These are phyloP conservation scores for Chamaea fasciata DNA, from an alignment of 2,113 vertebrate species.

Conservation along the genomic window DNA sequence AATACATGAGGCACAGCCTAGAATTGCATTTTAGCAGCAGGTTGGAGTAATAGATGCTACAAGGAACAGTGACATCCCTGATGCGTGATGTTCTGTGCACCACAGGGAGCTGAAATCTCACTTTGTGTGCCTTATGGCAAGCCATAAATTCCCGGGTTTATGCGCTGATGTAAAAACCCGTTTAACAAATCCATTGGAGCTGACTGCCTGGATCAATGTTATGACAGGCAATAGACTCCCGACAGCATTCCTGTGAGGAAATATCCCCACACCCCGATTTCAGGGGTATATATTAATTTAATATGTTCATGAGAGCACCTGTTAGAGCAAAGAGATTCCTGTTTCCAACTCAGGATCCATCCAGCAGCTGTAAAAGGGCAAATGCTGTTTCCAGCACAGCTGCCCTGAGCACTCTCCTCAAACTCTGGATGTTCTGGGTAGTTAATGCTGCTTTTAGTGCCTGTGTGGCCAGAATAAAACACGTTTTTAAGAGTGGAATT, in stretches of 20 bases:
- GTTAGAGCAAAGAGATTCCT: not conserved
- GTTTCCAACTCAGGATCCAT: not conserved
- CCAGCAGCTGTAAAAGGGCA: not conserved
- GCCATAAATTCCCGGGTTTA: constrained; percentile 56
- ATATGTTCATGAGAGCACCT: not conserved
- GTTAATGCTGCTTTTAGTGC: not conserved
- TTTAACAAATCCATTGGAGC: constrained; percentile 55
- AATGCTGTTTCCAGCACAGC: not conserved
- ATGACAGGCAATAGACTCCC: constrained; percentile 37
- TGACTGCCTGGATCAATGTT: constrained; percentile 52
- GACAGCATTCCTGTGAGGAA: not conserved
- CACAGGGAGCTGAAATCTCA: constrained; percentile 39
- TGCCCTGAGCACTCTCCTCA: not conserved
- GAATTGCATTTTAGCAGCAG: constrained; percentile 60
- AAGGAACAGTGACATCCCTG: constrained; percentile 31
- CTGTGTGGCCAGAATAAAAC: not conserved
- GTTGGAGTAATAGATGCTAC: constrained; percentile 45
- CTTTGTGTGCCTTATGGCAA: constrained; percentile 51
- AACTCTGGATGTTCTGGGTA: not conserved
- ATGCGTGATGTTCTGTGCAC: constrained; percentile 28
- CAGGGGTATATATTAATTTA: not conserved
- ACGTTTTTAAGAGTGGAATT: not conserved
- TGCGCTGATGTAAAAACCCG: constrained; percentile 50
- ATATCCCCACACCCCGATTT: not conserved
- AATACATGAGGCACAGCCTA: constrained; percentile 26